Evolutionary conservation across 2,888 invertebrate genomes (phyloP), one percentile per base, ranked within the genome.

Genomic region (Mimumesa dahlbomi): DNA sequence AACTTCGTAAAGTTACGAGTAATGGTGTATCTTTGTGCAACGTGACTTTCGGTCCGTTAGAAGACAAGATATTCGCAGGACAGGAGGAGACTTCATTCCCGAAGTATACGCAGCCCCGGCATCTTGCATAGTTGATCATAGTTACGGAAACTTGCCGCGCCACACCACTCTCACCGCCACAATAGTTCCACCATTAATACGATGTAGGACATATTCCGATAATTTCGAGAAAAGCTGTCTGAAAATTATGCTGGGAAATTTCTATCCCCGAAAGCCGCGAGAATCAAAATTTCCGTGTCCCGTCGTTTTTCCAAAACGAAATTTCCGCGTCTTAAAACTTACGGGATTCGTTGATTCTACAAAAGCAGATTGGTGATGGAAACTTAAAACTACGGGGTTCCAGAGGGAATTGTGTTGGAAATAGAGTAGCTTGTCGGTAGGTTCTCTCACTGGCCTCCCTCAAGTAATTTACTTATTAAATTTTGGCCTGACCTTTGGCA

Each of bases 381-480:
- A 9, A 34, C 34, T 9, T n/a, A 34, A 13, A 9, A 13, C 19
- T 25, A 29, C 2, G 2, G 13, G 4, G 11, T 34, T 25, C 48
- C 6, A 62, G 40, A 62, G 40, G 29, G 29, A 29, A 57, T 57
- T 29, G 42, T 29, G 36, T 45, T 0, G 40, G 18, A 54, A 66
- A 74, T 69, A 64, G 50, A 75, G 62, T 54, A 52, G 21, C 62
- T 68, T 45, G 48, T 36, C 9, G 25, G 16, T 21, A 31, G 22
- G 58, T 14, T 54, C 45, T 62, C 52, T 67, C 58, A 29, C 31
- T 49, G 52, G 56, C 76, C 79, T 79, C 73, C 77, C 74, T 81
- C 71, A 73, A 89, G 86, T 89, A 89, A 89, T 89, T 87, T 87
- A 87, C 88, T 89, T 89, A 89, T 89, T 89, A 89, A 88, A 88